These are phyloP conservation scores for Zaprionus tsacasi DNA, from an alignment of 1,140 invertebrate species.

Conservation along the genomic window DNA sequence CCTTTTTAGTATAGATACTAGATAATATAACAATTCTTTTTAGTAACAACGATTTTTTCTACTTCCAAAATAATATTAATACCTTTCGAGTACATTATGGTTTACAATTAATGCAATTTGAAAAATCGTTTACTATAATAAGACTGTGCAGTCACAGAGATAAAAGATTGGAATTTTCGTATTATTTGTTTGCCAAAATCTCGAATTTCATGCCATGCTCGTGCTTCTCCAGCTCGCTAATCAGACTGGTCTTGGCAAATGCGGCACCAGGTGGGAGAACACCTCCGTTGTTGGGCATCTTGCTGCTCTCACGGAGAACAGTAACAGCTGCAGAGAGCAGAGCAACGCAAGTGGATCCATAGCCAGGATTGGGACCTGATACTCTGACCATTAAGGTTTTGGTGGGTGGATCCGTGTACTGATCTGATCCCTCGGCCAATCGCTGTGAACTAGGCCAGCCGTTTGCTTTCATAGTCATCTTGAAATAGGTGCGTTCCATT, in stretches of 20 bases:
- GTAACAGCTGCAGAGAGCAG: slow-evolving; percentile 90
- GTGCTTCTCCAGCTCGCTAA: slow-evolving; percentile 78
- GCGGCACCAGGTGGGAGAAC: slow-evolving; percentile 85
- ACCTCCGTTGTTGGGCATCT: slow-evolving; percentile 87
- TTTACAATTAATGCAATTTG: background rate
- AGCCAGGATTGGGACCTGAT: slow-evolving; percentile 90
- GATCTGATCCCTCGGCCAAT: slow-evolving; percentile 86
- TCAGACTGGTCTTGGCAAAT: slow-evolving; percentile 76
- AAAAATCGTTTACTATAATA: background rate
- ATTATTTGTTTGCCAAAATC: slow-evolving; percentile 73
- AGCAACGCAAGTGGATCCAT: slow-evolving; percentile 91
- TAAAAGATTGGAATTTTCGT: background rate
- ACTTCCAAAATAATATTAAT: background rate
- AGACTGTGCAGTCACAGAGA: background rate
- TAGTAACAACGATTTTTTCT: background rate
- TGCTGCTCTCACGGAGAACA: slow-evolving; percentile 90
- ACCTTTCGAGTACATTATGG: slow-evolving; percentile 1
- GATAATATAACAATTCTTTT: background rate
- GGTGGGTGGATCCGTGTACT: slow-evolving; percentile 87
- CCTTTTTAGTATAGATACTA: background rate
- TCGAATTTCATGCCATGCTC: slow-evolving; percentile 83
- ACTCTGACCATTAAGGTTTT: slow-evolving; percentile 89
- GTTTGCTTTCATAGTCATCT: slow-evolving; percentile 88
- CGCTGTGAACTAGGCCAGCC: slow-evolving; percentile 91
- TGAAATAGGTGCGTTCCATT: slow-evolving; percentile 88